Evolutionary conservation across 2,888 invertebrate species (phyloP).

Genomic region (Eurytoma adleriae): DNA sequence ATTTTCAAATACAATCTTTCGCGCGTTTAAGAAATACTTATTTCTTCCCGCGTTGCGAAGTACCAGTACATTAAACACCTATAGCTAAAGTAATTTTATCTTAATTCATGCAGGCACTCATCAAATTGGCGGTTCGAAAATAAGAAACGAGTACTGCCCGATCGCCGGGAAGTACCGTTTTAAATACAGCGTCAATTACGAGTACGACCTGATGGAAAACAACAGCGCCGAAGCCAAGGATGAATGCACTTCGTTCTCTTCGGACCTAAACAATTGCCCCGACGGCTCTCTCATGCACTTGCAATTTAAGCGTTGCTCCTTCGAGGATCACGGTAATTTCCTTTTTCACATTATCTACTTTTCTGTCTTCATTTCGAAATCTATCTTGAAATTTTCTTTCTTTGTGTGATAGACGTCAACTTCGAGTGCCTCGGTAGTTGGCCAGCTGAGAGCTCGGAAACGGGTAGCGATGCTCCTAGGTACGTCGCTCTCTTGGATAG

Average conservation of each 20-base stretch:
- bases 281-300: constrained; percentile 80
- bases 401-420: constrained; percentile 76
- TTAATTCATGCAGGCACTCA: constrained; percentile 76
- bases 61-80: background rate
- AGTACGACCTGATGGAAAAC: constrained; percentile 76
- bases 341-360: background rate
- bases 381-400: background rate
- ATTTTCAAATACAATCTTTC: too few species aligned
- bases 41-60: too few species aligned
- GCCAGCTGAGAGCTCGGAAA: constrained; percentile 64
- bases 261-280: constrained; percentile 81
- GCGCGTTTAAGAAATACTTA: too few species aligned
- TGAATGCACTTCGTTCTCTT: constrained; percentile 79
- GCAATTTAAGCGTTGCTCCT: constrained; percentile 79
- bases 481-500: constrained; percentile 80
- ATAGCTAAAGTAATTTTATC: background rate
- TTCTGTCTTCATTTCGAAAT: background rate
- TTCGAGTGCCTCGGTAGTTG: constrained; percentile 83
- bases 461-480: constrained; percentile 77
- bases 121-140: constrained; percentile 77
- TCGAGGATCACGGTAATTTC: constrained; percentile 78
- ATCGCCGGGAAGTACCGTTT: constrained; percentile 81
- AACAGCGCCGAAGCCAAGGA: constrained; percentile 76
- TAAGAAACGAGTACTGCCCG: constrained; percentile 81
- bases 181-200: constrained; percentile 78